These are phyloP conservation scores for Lucilia sericata DNA, from an alignment of 1,140 invertebrate species.

Conservation along the genomic window DNA sequence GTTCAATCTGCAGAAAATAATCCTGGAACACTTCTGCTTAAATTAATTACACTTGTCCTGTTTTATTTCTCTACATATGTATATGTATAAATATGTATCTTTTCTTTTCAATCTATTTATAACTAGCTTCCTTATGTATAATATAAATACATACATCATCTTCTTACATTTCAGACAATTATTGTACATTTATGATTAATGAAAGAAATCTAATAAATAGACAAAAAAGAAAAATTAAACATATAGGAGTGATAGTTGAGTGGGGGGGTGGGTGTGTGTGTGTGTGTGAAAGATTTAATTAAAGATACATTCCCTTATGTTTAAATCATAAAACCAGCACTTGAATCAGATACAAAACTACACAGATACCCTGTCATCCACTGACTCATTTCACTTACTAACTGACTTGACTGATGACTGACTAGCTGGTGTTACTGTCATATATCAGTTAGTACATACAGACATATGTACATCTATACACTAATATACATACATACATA, in stretches of 20 bases:
- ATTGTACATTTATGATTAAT: conserved; percentile 13
- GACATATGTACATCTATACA: background rate
- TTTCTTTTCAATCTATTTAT: background rate
- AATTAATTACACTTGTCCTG: background rate
- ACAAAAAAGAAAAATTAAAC: background rate
- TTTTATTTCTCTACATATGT: background rate
- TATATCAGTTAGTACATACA: background rate
- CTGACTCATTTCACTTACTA: background rate
- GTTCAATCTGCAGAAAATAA: background rate
- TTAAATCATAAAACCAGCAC: background rate
- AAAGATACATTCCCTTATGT: conserved; percentile 16
- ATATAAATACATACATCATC: background rate
- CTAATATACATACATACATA: no score
- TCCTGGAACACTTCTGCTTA: background rate
- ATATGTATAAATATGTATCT: background rate
- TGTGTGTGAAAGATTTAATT: conserved; percentile 6
- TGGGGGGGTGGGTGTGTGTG: background rate
- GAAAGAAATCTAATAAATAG: conserved; percentile 11
- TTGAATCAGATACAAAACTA: background rate
- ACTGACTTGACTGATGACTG: background rate
- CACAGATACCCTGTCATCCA: background rate
- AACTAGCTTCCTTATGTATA: background rate
- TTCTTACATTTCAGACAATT: background rate
- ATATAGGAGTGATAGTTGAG: background rate
- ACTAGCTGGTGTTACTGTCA: background rate